phyloP scores from a whole-genome alignment of 2,888 invertebrate genomes.

The Oxystoma pomonae region DNA sequence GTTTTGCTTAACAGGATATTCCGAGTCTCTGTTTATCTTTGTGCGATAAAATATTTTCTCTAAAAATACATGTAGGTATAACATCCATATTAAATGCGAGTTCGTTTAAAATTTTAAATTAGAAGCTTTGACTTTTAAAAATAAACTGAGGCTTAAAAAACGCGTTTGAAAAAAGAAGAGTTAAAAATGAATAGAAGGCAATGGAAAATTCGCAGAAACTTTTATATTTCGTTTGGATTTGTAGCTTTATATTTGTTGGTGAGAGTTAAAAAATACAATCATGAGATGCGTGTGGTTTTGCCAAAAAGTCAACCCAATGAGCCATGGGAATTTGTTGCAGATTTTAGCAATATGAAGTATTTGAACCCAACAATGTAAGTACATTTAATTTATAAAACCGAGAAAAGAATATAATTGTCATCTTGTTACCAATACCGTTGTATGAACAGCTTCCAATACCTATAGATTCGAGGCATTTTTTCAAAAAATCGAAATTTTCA shows the following conservation, averaged over 20 bases:
- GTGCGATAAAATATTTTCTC: neutral
- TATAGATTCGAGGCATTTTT: too few species aligned
- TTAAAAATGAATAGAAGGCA: slow-evolving; percentile 38
- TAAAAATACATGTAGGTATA: too few species aligned
- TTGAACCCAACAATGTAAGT: slow-evolving; percentile 72
- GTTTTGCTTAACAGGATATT: neutral
- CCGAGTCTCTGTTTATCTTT: neutral
- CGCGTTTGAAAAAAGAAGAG: neutral
- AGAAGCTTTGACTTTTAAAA: too few species aligned
- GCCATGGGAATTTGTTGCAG: slow-evolving; percentile 72
- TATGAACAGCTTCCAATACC: too few species aligned
- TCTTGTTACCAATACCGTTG: too few species aligned
- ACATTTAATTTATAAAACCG: too few species aligned
- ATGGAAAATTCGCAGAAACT: slow-evolving; percentile 38
- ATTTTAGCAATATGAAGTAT: slow-evolving; percentile 67
- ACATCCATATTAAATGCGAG: too few species aligned
- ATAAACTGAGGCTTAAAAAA: neutral
- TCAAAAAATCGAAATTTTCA: too few species aligned
- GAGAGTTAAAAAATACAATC: slow-evolving; percentile 42
- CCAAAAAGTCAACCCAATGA: slow-evolving; percentile 54
- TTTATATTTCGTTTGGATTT: slow-evolving; percentile 29
- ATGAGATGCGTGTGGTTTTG: slow-evolving; percentile 51
- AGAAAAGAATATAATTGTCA: too few species aligned
- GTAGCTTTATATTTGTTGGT: slow-evolving; percentile 38
- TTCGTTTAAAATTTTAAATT: too few species aligned